Evolutionary conservation across 2,797 vertebrate species (phyloP).

Genomic region (Cryptoblepharus egeriae): DNA sequence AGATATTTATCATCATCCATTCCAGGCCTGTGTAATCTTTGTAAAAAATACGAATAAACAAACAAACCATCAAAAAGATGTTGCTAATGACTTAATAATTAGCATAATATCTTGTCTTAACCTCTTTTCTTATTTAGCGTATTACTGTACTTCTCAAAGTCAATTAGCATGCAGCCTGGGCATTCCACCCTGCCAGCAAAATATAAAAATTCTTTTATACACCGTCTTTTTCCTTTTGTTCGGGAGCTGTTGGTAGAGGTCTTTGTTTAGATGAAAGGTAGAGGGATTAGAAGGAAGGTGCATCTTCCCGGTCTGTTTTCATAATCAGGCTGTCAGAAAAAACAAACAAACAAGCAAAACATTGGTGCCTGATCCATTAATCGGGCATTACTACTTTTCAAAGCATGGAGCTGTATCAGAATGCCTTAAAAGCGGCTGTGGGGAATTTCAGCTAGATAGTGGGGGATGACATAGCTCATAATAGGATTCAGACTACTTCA

Average conservation of each 20-base stretch:
- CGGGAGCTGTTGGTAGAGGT: slow-evolving; percentile 60
- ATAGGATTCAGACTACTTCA: background rate
- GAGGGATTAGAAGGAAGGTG: slow-evolving; percentile 62
- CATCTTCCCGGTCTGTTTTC: slow-evolving; percentile 47
- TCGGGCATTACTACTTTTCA: slow-evolving; percentile 28
- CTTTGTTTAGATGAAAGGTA: slow-evolving; percentile 69
- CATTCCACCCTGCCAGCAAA: slow-evolving; percentile 61
- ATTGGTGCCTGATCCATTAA: slow-evolving; percentile 33
- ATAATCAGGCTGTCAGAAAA: slow-evolving; percentile 18
- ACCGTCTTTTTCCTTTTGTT: slow-evolving; percentile 63
- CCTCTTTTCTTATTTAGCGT: slow-evolving; percentile 37
- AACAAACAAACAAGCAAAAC: too few species aligned
- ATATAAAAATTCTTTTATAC: slow-evolving; percentile 63
- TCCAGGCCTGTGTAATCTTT: slow-evolving; percentile 24
- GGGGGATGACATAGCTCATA: background rate
- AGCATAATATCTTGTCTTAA: slow-evolving; percentile 49
- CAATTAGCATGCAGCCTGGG: slow-evolving; percentile 64
- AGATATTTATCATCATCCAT: slow-evolving; percentile 22
- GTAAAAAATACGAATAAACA: slow-evolving; percentile 14
- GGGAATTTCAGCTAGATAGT: background rate
- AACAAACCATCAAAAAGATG: slow-evolving; percentile 32
- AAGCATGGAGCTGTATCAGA: slow-evolving; percentile 23
- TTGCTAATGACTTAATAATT: slow-evolving; percentile 47
- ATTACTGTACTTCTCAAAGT: slow-evolving; percentile 44
- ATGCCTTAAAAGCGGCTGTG: background rate